These are phyloP conservation scores for Orchesella flavescens DNA, from an alignment of 2,888 invertebrate species.

Conservation along the genomic window DNA sequence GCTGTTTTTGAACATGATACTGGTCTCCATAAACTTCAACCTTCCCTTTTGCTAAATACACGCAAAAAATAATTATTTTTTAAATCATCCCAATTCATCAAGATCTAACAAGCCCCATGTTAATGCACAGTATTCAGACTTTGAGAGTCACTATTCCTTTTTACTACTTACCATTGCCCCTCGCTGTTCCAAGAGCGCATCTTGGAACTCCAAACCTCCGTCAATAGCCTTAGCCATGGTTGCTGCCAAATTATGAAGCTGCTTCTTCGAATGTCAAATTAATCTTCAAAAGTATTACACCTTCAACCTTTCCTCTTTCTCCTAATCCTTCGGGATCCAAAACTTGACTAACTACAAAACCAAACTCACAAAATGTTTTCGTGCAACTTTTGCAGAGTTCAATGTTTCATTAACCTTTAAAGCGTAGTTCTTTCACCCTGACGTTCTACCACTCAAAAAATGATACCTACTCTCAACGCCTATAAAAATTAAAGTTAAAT, in stretches of 20 bases:
- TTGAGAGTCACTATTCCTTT: too few species aligned
- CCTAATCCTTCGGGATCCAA: too few species aligned
- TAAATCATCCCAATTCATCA: background rate
- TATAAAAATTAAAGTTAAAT: too few species aligned
- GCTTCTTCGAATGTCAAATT: background rate
- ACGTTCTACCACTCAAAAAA: too few species aligned
- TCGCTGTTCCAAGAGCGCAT: slow-evolving; percentile 87
- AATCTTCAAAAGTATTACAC: background rate
- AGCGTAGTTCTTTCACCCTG: too few species aligned
- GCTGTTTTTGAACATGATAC: slow-evolving; percentile 93
- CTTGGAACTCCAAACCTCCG: slow-evolving; percentile 84
- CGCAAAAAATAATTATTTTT: slow-evolving; percentile 49
- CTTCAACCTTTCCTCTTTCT: background rate
- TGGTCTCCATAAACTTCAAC: slow-evolving; percentile 92
- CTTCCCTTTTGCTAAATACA: slow-evolving; percentile 87
- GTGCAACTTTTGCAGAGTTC: too few species aligned
- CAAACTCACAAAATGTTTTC: too few species aligned
- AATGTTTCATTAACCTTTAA: too few species aligned
- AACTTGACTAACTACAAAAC: too few species aligned
- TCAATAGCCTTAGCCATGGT: slow-evolving; percentile 53
- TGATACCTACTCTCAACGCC: too few species aligned
- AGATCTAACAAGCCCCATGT: too few species aligned
- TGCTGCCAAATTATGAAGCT: background rate
- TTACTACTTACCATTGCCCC: slow-evolving; percentile 91
- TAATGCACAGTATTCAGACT: too few species aligned